Base-by-base conservation (phyloP, 1,140 invertebrate genomes). In the Temnothorax curvispinosus region DNA sequence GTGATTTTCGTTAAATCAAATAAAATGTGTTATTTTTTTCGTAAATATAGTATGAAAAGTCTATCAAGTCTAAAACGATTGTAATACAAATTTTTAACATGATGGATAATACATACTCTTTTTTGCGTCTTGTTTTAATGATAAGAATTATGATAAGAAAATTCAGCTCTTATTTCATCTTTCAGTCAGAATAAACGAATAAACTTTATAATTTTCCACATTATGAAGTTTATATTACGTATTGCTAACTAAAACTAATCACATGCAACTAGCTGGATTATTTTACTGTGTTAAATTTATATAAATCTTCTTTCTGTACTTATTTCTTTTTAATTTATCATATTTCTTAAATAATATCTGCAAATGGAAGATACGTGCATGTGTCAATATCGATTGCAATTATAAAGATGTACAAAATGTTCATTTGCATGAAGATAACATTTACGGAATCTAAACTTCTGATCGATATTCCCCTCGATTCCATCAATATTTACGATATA, bases 401-500 rank as follows among this genome's bases (percentile, higher is more conserved):
- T 84, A 60, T 54, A 47, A 84, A 27, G 13, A 60, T 41, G 13
- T n/a, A 75, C 15, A 50, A 72, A 81, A 84, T 60, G 3, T 18
- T 2, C 15, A 78, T 85, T 85, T 78, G 74, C 60, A 65, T 85
- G 35, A 64, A 64, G 47, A 65, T 65, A 77, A 77, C 60, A 65
- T 78, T 54, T 65, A 58, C 13, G 4, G 32, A 52, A 67, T 81
- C 64, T 72, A 64, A 72, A 89, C 44, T 89, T 78, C 35, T 47
- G 7, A 32, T 74, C 80, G 35, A 69, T 35, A 18, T 69, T 35
- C 38, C 38, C 18, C 38, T 27, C 7, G 32, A 6, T 62, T 54
- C 21, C 15, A 62, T 65, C n/a, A 71, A 88, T 72, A 77, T 78
- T 85, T 54, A 41, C 56, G 50, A 62, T 88, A 78, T 64, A 52